Conservation (phyloP, 2,797 vertebrate genomes). For the Eulemur albifrons region DNA sequence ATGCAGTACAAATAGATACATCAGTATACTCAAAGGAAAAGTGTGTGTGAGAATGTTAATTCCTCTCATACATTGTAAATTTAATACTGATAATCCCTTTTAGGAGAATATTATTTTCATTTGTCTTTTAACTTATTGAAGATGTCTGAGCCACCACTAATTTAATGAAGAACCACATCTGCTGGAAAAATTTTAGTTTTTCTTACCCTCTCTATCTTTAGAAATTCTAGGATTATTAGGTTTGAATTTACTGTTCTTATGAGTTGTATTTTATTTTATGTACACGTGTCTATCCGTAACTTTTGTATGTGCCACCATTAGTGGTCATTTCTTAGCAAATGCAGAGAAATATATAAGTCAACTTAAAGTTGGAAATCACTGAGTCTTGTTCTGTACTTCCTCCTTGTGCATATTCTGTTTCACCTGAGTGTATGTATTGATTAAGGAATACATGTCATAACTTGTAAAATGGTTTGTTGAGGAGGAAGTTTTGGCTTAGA, state of each 20-base stretch:
- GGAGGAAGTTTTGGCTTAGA: slow-evolving; percentile 27
- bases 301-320: not conserved
- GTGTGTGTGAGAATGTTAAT: not conserved
- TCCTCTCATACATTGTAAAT: not conserved
- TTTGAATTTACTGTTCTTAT: slow-evolving; percentile 31
- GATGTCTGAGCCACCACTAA: not conserved
- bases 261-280: slow-evolving; percentile 19
- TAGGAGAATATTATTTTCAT: slow-evolving; percentile 3
- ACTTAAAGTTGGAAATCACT: not conserved
- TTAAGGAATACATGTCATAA: not conserved
- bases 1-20: not conserved
- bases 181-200: slow-evolving; percentile 16
- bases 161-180: slow-evolving; percentile 33
- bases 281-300: not conserved
- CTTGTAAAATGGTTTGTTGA: not conserved
- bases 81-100: not conserved
- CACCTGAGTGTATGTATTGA: not conserved
- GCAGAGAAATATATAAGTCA: not conserved
- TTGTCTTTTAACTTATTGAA: slow-evolving; percentile 46
- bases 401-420: not conserved
- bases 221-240: not conserved
- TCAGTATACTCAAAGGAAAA: slow-evolving; percentile 40
- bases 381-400: not conserved
- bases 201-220: not conserved
- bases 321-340: not conserved